Evolutionary conservation across 2,888 invertebrate genomes (phyloP).

Genomic region (Acleris sparsana): DNA sequence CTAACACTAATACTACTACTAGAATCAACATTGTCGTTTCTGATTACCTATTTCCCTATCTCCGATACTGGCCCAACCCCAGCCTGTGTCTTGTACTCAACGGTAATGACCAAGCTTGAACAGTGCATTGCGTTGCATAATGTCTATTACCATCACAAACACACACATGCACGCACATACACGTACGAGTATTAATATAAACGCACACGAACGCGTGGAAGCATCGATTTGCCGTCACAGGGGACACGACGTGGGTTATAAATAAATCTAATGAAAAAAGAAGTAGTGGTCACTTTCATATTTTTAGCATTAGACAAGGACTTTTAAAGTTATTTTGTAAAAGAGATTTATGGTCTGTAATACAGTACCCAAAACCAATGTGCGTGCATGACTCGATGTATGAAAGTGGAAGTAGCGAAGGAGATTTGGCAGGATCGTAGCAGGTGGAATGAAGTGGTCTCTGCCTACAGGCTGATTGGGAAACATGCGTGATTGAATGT

Average conservation of each 20-base stretch:
- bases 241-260: neutral
- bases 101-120: neutral
- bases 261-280: neutral
- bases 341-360: no score
- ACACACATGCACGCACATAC: neutral
- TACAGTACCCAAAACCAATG: no score
- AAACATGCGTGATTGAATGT: no score
- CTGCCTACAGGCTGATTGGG: no score
- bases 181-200: neutral
- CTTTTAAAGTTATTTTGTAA: no score
- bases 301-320: no score
- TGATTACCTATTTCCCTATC: neutral
- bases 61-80: neutral
- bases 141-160: constrained; percentile 3
- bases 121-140: constrained; percentile 3
- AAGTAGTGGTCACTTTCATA: neutral
- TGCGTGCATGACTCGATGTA: no score
- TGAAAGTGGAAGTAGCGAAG: no score
- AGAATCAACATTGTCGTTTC: no score
- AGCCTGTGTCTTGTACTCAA: neutral
- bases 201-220: neutral
- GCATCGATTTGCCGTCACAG: constrained; percentile 6
- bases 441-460: no score
- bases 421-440: no score
- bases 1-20: no score